Evolutionary conservation across 2,797 vertebrate genomes (phyloP), one percentile per base, ranked within the genome.

Genomic region (Gymnodraco acuticeps): DNA sequence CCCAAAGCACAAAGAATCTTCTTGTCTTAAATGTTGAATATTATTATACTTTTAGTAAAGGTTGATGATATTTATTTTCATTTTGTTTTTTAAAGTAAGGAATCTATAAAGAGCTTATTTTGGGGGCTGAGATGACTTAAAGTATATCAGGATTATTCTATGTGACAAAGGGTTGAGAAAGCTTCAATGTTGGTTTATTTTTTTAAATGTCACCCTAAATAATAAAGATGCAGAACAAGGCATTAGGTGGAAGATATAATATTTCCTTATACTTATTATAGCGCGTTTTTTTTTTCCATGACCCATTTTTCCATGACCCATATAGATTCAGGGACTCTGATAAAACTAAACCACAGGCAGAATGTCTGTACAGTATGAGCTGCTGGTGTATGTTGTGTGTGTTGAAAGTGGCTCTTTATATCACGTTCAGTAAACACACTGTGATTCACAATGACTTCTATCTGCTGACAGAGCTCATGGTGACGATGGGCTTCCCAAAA

Each of bases 401-500:
- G 65, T 60, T 61, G 3, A 23, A 64, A 55, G 59, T 70, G 23
- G 16, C 6, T 46, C 3, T 23, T 43, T 14, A 64, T 56, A 43
- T 70, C 15, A 10, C 51, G 27, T 27, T 14, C 13, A 3, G 41
- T 20, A 4, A 15, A 60, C n/a, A 73, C 11, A 64, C 5, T 63
- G 20, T 50, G 52, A 68, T 73, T 72, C 46, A 48, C 63, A 8
- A 62, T 47, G 51, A 17, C 60, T 15, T 77, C 20, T 70, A 0
- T 78, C 53, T 6, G 3, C 78, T 47, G 16, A 76, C 83, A 99
- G 98, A 99, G 70, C 94, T 99, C 78, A 99, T 99, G 98, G 95
- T 99, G 75, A 98, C 97, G 14, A 99, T 99, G 98, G 98, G 98
- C 61, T 99, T 98, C 92, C 96, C 96, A 64, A 96, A 97, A 93